Evolutionary conservation across 2,113 vertebrate species (phyloP).

Genomic region (Argyrosomus japonicus): DNA sequence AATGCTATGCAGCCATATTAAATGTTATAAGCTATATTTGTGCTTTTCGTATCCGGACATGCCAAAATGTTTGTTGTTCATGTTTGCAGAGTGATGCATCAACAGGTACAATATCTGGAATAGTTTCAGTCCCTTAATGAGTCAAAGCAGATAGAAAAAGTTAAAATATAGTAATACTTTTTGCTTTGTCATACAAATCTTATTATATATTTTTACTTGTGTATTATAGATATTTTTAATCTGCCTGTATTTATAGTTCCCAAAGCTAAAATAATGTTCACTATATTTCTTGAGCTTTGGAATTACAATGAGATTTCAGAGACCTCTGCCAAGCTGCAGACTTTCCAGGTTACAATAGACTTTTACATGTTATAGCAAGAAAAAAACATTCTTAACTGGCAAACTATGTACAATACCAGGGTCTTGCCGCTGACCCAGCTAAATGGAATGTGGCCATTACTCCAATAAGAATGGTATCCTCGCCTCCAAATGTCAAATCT

Average conservation of each 20-base stretch:
- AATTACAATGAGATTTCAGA: background rate
- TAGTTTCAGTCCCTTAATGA: background rate
- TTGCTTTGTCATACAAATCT: too few relatives aligned
- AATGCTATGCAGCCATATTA: slow-evolving; percentile 3
- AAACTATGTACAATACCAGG: background rate
- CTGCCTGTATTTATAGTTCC: background rate
- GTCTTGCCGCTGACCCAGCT: background rate
- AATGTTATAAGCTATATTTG: background rate
- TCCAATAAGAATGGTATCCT: background rate
- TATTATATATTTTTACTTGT: background rate
- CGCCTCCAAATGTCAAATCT: background rate
- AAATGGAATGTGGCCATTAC: background rate
- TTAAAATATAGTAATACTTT: too few relatives aligned
- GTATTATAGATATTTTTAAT: background rate
- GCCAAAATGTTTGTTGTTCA: background rate
- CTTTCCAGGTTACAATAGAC: background rate
- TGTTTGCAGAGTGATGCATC: background rate
- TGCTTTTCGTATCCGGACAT: background rate
- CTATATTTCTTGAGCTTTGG: background rate
- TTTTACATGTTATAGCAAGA: background rate
- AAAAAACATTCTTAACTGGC: background rate
- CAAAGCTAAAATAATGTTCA: too few relatives aligned
- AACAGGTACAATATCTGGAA: background rate
- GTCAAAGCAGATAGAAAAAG: background rate
- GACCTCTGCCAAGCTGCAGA: background rate